Conservation (phyloP, 2,797 vertebrate genomes). For the Gouania willdenowi region DNA sequence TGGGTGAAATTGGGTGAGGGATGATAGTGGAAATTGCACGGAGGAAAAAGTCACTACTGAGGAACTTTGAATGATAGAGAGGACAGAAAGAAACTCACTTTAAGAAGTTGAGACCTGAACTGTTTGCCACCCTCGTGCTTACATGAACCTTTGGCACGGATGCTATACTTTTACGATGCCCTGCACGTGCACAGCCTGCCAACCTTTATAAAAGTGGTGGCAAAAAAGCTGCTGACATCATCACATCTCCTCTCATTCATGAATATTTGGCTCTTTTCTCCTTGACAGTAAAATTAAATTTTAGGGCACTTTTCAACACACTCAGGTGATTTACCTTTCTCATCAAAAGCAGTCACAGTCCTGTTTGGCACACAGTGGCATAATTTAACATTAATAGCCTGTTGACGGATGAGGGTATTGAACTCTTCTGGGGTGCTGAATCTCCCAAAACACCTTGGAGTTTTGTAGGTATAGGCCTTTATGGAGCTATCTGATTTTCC, state of each 20-base stretch:
- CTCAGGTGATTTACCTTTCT: conserved; percentile 8
- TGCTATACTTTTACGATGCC: conserved; percentile 15
- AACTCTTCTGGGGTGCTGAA: too few species aligned
- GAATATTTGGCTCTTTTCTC: conserved; percentile 20
- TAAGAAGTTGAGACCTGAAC: too few species aligned
- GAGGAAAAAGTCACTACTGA: not conserved
- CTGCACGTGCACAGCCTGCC: conserved; percentile 1
- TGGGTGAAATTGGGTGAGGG: conserved; percentile 19
- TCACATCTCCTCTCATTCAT: conserved; percentile 19
- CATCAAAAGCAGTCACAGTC: not conserved
- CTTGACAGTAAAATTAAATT: conserved; percentile 11
- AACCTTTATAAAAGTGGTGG: not conserved
- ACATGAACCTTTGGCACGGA: too few species aligned
- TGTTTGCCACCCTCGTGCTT: too few species aligned
- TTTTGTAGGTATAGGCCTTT: not conserved
- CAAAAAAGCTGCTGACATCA: conserved; percentile 43
- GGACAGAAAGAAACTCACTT: conserved; percentile 1
- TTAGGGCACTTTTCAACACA: conserved; percentile 6
- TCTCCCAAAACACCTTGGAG: too few species aligned
- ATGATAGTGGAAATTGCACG: conserved; percentile 3
- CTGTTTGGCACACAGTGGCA: too few species aligned
- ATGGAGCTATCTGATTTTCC: not conserved
- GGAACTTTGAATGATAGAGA: not conserved
- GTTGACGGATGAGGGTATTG: too few species aligned
- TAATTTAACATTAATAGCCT: too few species aligned